Base-by-base conservation (phyloP, 2,888 invertebrate species). In the Penaeus monodon region DNA sequence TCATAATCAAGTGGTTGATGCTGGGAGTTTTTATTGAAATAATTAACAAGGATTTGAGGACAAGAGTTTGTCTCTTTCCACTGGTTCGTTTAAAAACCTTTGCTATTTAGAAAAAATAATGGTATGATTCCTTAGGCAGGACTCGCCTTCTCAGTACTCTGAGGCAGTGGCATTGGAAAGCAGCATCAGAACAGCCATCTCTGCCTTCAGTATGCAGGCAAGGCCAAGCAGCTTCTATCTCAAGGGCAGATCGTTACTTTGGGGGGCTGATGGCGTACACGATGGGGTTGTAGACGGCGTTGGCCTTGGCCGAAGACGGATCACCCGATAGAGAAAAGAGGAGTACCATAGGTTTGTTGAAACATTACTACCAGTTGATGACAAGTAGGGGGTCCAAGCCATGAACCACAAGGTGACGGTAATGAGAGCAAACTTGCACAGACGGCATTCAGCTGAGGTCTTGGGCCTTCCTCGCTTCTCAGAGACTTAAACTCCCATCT, bases 231-330 rank as follows among this genome's bases (percentile, higher is more conserved):
- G 81, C 76, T 89, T 88, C 88, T 89, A n/a, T n/a, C n/a, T 88
- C 65, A 8, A 88, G 63, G 27, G 89, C 86, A 65, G 88, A 88
- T 20, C 88, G 79, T 84, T 88, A 91, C 73, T 91, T 91, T 70
- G 91, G 91, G 84, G 91, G 91, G 88, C 91, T 91, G 78, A 90
- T 82, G 44, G 91, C 91, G 82, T 91, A 91, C 20, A 68, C 91
- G 66, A 91, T 90, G 12, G 91, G 91, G 84, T 91, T 91, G 90
- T 91, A 91, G 73, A 92, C 92, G 65, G 92, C 92, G 1, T 92
- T 92, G 10, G 92, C 91, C 90, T 93, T 93, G 87, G 93, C 93
- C n/a, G 88, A 92, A 92, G 90, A 93, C 91, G 27, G 93, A 92
- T 4, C 91, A 91, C 90, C 91, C 90, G 85, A 88, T 88, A 49